Evolutionary conservation across 2,113 vertebrate species (phyloP).

Genomic region (Ammodytes dubius): DNA sequence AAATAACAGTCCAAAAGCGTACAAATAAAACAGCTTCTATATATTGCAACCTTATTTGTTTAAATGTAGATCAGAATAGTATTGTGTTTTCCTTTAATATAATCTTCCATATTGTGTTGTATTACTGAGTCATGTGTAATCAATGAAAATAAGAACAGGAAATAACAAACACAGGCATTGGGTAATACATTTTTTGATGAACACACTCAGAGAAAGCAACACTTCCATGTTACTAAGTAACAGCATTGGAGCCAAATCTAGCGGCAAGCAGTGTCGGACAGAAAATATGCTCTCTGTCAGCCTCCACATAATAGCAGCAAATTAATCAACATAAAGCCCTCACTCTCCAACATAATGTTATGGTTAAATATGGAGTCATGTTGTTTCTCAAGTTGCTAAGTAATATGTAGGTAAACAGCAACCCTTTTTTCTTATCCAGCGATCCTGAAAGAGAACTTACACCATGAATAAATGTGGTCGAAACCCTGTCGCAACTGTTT

Average conservation of each 20-base stretch:
- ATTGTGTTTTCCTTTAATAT: background rate
- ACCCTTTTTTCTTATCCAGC: background rate
- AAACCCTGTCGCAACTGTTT: slow-evolving; percentile 22
- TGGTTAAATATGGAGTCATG: background rate
- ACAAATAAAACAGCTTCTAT: background rate
- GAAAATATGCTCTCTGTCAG: slow-evolving; percentile 14
- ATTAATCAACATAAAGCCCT: slow-evolving; percentile 11
- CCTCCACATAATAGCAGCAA: slow-evolving; percentile 6
- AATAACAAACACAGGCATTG: background rate
- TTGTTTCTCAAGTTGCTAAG: slow-evolving; percentile 26
- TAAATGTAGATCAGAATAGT: background rate
- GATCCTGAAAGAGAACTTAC: slow-evolving; percentile 26
- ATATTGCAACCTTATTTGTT: background rate
- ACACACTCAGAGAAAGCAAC: slow-evolving; percentile 5
- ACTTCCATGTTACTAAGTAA: slow-evolving; percentile 46
- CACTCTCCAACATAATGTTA: background rate
- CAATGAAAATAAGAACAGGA: background rate
- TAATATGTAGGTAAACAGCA: slow-evolving; percentile 31
- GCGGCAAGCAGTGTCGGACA: background rate
- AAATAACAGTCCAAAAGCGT: background rate
- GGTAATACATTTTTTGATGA: background rate
- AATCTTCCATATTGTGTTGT: background rate
- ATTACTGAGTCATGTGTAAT: background rate
- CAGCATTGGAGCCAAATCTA: slow-evolving; percentile 5
- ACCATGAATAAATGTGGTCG: slow-evolving; percentile 8